These are phyloP conservation scores for Lasioglossum albipes DNA, from an alignment of 1,140 invertebrate species.

Conservation along the genomic window DNA sequence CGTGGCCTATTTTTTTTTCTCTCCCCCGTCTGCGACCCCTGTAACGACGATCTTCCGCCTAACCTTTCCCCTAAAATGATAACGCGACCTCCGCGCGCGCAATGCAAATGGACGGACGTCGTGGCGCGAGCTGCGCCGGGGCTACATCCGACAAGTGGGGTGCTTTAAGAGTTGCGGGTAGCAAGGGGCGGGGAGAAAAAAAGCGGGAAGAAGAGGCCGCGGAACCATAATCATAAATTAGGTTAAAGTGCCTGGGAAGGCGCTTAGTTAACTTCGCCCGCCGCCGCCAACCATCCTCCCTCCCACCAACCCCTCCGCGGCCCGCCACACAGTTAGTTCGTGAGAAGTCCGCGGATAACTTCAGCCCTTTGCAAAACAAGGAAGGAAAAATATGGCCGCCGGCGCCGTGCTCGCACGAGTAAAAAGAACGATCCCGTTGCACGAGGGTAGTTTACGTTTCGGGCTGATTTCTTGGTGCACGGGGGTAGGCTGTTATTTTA, in stretches of 20 bases:
- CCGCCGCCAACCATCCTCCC: not conserved
- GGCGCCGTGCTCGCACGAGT: constrained; percentile 6
- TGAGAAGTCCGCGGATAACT: constrained; percentile 57
- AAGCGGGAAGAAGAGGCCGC: constrained; percentile 39
- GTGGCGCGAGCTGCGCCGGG: constrained; percentile 39
- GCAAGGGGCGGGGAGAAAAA: constrained; percentile 6
- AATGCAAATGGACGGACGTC: constrained; percentile 58
- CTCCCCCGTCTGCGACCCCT: not conserved
- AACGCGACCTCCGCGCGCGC: constrained; percentile 36
- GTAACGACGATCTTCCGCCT: constrained; percentile 47
- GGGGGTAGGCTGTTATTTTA: not conserved
- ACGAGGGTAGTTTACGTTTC: constrained; percentile 33
- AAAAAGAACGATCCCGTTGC: constrained; percentile 38
- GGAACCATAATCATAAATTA: constrained; percentile 76
- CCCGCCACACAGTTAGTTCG: constrained; percentile 49
- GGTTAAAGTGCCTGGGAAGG: constrained; percentile 72
- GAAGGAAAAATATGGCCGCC: constrained; percentile 55
- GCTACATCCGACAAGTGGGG: constrained; percentile 54
- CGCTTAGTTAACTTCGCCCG: constrained; percentile 65
- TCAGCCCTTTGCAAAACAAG: constrained; percentile 55
- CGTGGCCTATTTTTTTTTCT: constrained; percentile 19
- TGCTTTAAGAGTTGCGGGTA: constrained; percentile 44
- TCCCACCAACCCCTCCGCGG: not conserved
- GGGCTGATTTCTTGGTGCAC: constrained; percentile 39
- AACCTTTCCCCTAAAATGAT: constrained; percentile 59